Percentiles rank a stretch among this genome's conserved stretches.
Evolutionary conservation across 2,888 invertebrate genomes (phyloP).

Genomic region (Stramonita haemastoma): DNA sequence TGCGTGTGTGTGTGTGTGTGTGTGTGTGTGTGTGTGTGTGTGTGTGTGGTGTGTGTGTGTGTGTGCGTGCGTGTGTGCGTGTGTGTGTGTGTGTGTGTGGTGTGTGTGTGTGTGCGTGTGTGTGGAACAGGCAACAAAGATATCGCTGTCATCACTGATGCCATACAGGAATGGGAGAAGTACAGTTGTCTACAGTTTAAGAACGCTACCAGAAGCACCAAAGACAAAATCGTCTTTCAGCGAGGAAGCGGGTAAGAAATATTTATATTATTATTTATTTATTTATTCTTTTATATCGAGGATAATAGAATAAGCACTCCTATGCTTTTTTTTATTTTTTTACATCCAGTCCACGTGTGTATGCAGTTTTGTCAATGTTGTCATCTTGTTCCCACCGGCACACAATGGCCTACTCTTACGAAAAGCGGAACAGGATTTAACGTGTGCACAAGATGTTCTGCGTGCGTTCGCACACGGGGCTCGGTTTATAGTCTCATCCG

Average conservation of each 20-base stretch:
- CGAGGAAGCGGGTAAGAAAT: conserved; percentile 73
- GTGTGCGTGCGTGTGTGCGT: background rate
- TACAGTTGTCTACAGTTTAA: conserved; percentile 64
- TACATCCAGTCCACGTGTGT: too few species aligned
- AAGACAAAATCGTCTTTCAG: conserved; percentile 45
- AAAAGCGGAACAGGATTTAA: too few species aligned
- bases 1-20: background rate
- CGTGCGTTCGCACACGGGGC: too few species aligned
- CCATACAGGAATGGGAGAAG: conserved; percentile 61
- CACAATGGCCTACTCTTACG: too few species aligned
- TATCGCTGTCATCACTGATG: conserved; percentile 46
- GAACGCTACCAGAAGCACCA: background rate
- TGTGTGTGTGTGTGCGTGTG: conserved; percentile 14
- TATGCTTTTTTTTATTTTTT: too few species aligned
- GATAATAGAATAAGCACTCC: too few species aligned
- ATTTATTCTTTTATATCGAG: too few species aligned
- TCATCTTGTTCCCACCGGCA: too few species aligned
- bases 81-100: background rate
- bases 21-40: background rate
- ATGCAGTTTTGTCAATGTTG: too few species aligned
- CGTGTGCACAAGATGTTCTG: too few species aligned
- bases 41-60: background rate
- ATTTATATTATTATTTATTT: too few species aligned
- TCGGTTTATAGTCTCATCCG: too few species aligned
- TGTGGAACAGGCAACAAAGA: background rate